Conservation (phyloP, 2,797 vertebrate genomes). For the Bryconaethiops microstoma region DNA sequence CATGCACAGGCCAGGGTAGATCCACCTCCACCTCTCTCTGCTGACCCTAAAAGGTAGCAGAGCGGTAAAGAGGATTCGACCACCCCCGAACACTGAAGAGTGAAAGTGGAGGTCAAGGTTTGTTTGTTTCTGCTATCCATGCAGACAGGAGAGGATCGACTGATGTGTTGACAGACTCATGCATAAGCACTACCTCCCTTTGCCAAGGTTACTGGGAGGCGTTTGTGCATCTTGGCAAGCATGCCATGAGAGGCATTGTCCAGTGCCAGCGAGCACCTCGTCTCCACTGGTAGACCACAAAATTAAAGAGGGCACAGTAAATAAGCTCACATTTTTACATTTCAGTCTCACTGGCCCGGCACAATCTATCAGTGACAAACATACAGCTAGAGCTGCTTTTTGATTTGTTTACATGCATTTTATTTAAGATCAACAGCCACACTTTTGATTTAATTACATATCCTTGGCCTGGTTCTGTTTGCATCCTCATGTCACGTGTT, state of each 20-base stretch:
- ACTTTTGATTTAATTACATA: neutral
- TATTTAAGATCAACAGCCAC: no score
- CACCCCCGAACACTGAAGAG: neutral
- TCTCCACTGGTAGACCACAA: neutral
- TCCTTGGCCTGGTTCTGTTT: no score
- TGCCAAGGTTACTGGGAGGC: neutral
- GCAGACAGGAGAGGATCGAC: neutral
- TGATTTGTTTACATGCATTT: neutral
- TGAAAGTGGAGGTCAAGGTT: neutral
- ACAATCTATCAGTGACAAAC: neutral
- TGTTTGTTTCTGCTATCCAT: neutral
- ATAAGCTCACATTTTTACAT: neutral
- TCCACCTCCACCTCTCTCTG: neutral
- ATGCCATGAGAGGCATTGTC: neutral
- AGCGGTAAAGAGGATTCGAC: neutral
- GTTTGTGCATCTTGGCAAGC: neutral
- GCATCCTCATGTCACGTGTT: no score
- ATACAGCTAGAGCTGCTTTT: neutral
- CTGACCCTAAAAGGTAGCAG: neutral
- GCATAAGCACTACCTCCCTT: neutral
- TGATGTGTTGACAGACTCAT: neutral
- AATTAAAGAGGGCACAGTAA: neutral
- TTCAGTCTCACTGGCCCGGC: neutral
- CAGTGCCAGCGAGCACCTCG: neutral
- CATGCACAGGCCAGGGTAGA: neutral